phyloP scores from a whole-genome alignment of 2,113 vertebrate genomes.

The Crotalus viridis region DNA sequence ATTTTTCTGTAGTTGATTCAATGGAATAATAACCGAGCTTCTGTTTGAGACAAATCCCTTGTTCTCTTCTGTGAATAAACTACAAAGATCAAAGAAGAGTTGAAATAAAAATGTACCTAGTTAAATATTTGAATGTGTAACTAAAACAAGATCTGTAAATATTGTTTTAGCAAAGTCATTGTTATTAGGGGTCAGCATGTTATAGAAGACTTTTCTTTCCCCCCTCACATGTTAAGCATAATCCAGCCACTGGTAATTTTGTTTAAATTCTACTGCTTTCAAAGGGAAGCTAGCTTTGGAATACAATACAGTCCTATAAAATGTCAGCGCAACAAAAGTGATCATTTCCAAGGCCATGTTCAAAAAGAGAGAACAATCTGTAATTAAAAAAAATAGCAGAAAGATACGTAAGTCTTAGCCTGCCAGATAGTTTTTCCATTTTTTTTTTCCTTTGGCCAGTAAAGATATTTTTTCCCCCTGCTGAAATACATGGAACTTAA shows the following conservation, averaged over 20 bases:
- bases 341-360: neutral
- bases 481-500: neutral
- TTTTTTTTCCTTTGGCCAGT: neutral
- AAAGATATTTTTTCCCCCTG: neutral
- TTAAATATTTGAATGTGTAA: neutral
- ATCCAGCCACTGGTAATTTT: neutral
- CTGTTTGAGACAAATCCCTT: neutral
- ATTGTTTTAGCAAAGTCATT: neutral
- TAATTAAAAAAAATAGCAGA: neutral
- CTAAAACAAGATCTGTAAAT: neutral
- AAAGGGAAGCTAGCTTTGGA: neutral
- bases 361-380: neutral
- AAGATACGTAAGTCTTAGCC: neutral
- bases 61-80: conserved; percentile 46
- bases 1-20: conserved; percentile 10
- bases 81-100: conserved; percentile 37
- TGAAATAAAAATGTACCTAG: neutral
- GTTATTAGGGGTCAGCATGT: neutral
- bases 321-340: neutral
- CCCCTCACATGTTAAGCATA: neutral
- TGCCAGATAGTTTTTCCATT: neutral
- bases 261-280: neutral
- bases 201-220: neutral
- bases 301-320: neutral
- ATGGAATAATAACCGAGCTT: conserved; percentile 46